Evolutionary conservation across 2,797 vertebrate genomes (phyloP), one percentile per base, ranked within the genome.

Genomic region (Harpagifer antarcticus): DNA sequence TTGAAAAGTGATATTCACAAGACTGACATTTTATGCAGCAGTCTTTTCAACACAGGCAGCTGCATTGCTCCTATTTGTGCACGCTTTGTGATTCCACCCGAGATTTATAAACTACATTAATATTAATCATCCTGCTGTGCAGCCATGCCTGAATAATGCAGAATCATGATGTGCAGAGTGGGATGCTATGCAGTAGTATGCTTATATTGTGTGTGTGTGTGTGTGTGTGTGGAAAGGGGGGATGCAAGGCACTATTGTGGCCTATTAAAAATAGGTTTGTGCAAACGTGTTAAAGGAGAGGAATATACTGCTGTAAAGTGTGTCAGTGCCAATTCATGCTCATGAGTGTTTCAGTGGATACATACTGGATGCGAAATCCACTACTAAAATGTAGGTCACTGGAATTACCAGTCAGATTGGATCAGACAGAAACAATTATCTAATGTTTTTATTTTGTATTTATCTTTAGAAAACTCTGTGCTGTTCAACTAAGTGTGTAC

Each of bases 381-480:
- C 48, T 67, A 33, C 73, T 87, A 19, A 76, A 83, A 92, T 84
- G 79, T 92, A 89, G 91, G 89, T 89, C 89, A 89, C 45, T 76
- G 47, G 60, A 81, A 17, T 79, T 53, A 76, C 81, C 70, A 71
- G 47, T 73, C 52, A 69, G 54, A 82, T 55, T 79, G 65, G 8
- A 82, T 79, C 45, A 64, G 9, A 40, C n/a, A 45, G 52, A 23
- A 42, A 3, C n/a, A 49, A 71, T 55, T 68, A 73, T 72, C 37
- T 48, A 50, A 69, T 63, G 33, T 37, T 7, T 37, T 37, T 37
- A 37, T 37, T 9, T 37, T 37, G 6, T 9, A 37, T 37, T 9
- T 37, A 37, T 37, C 33, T 37, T 37, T 37, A 37, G 33, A 37
- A 9, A 44, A 20, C 23, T 44, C 3, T 15, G 1, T 68, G 5